Conservation (phyloP, 2,888 invertebrate genomes). For the Clostera curtula region DNA sequence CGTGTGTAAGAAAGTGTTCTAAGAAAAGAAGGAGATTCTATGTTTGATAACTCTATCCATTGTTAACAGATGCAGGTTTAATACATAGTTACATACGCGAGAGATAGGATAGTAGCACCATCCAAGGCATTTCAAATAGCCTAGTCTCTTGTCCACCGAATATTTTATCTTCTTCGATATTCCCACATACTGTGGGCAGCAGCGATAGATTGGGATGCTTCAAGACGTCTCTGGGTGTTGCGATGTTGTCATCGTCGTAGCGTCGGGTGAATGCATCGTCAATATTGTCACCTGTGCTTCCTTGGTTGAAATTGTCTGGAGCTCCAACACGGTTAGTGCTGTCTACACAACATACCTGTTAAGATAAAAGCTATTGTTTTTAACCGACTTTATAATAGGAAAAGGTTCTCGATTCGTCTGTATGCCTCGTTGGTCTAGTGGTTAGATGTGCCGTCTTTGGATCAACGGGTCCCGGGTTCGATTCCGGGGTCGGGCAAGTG, state of each 20-base stretch:
- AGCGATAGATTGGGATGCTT: slow-evolving; percentile 24
- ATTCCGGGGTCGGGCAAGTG: too few species aligned
- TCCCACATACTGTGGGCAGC: slow-evolving; percentile 71
- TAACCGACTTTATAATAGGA: too few species aligned
- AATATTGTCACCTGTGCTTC: slow-evolving; percentile 5
- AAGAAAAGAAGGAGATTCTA: too few species aligned
- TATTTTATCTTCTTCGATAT: slow-evolving; percentile 69
- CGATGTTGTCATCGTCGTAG: slow-evolving; percentile 5
- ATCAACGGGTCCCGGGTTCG: too few species aligned
- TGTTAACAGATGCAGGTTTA: too few species aligned
- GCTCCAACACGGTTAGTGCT: slow-evolving; percentile 1
- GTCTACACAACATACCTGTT: too few species aligned
- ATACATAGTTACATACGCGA: slow-evolving; percentile 31
- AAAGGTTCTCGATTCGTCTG: too few species aligned
- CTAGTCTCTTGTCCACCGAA: slow-evolving; percentile 76
- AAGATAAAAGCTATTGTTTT: too few species aligned
- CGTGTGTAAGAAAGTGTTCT: too few species aligned
- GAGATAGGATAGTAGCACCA: slow-evolving; percentile 80
- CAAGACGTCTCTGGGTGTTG: slow-evolving; percentile 14
- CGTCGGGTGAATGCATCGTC: slow-evolving; percentile 14
- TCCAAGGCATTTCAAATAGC: slow-evolving; percentile 83
- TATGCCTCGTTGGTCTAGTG: too few species aligned
- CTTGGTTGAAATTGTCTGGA: slow-evolving; percentile 4
- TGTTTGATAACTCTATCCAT: too few species aligned
- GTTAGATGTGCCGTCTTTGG: too few species aligned